Conservation (phyloP, 2,888 invertebrate species). For the Drosophila nigricruria region DNA sequence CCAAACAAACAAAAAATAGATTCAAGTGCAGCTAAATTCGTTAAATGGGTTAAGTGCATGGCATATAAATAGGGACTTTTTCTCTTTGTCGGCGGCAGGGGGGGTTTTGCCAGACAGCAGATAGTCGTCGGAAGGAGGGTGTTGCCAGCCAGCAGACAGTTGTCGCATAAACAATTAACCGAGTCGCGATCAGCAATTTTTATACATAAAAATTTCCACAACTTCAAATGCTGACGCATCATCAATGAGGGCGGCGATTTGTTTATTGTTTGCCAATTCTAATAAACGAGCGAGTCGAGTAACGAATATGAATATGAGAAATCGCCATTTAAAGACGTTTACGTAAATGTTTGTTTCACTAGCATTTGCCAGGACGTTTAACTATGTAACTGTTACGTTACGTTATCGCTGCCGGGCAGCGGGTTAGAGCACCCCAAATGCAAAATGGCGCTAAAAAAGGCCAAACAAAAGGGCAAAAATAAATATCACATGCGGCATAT, state of each 20-base stretch:
- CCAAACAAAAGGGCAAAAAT: slow-evolving; percentile 51
- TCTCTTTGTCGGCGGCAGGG: background rate
- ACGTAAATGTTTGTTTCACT: background rate
- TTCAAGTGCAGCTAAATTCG: slow-evolving; percentile 40
- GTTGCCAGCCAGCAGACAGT: slow-evolving; percentile 2
- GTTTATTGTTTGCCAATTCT: slow-evolving; percentile 35
- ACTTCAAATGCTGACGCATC: slow-evolving; percentile 28
- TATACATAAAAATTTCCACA: slow-evolving; percentile 11
- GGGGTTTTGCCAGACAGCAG: slow-evolving; percentile 1
- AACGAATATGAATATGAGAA: slow-evolving; percentile 3
- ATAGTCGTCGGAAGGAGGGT: too few relatives aligned
- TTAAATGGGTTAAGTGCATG: slow-evolving; percentile 40
- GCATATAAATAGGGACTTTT: slow-evolving; percentile 1
- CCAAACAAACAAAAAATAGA: slow-evolving; percentile 17
- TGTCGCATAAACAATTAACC: slow-evolving; percentile 1
- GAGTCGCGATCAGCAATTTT: background rate
- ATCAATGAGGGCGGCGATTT: slow-evolving; percentile 8
- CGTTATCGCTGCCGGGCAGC: slow-evolving; percentile 29
- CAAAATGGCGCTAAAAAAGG: slow-evolving; percentile 56
- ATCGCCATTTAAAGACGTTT: slow-evolving; percentile 2
- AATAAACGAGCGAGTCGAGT: slow-evolving; percentile 9
- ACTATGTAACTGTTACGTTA: background rate
- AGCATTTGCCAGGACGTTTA: slow-evolving; percentile 19
- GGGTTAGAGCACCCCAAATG: slow-evolving; percentile 21
- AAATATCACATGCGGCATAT: slow-evolving; percentile 53